phyloP scores from a whole-genome alignment of 2,888 invertebrate species.

The Sinodicranocentrus sp. region DNA sequence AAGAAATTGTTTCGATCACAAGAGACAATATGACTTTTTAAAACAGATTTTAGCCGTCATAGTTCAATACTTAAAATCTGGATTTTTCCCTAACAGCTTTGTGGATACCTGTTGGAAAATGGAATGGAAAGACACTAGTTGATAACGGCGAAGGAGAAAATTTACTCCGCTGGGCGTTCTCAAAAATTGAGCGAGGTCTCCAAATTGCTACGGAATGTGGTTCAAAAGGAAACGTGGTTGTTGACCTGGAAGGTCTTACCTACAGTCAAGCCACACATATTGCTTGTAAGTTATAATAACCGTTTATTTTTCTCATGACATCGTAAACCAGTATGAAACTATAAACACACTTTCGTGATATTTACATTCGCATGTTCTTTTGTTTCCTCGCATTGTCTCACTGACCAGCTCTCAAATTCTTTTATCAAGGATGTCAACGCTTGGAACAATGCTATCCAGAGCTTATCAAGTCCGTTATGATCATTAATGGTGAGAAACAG shows the following conservation, averaged over 20 bases:
- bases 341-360: no score
- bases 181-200: conserved; percentile 46
- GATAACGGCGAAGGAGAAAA: conserved; percentile 57
- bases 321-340: no score
- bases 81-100: conserved; percentile 40
- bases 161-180: conserved; percentile 52
- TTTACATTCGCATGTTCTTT: no score
- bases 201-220: background rate
- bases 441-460: conserved; percentile 64
- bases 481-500: conserved; percentile 64
- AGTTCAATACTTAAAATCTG: no score
- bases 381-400: background rate
- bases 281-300: conserved; percentile 12
- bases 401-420: conserved; percentile 46
- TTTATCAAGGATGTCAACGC: conserved; percentile 54
- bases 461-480: conserved; percentile 40
- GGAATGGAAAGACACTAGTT: conserved; percentile 58
- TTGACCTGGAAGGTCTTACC: conserved; percentile 53
- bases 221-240: conserved; percentile 32
- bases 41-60: no score
- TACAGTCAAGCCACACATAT: conserved; percentile 58
- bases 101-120: conserved; percentile 55
- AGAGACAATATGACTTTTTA: no score
- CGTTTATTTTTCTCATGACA: no score
- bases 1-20: no score